Evolutionary conservation across 2,113 vertebrate species (phyloP).

Genomic region (Odocoileus hemionus): DNA sequence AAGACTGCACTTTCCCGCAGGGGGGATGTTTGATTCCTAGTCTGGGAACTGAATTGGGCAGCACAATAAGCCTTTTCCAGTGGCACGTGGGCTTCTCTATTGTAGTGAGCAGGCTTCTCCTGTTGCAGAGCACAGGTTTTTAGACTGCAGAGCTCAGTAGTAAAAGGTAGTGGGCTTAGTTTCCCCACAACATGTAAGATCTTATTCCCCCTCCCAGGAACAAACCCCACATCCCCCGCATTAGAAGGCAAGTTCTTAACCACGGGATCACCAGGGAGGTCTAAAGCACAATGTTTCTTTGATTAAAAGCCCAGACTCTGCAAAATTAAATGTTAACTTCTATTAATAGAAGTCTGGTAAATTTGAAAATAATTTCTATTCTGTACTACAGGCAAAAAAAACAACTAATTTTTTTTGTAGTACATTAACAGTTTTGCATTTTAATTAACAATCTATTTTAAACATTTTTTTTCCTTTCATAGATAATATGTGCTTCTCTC

Average conservation of each 20-base stretch:
- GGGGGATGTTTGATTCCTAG: background rate
- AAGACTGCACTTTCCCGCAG: background rate
- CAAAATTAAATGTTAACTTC: conserved; percentile 34
- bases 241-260: background rate
- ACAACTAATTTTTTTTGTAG: background rate
- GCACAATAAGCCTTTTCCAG: background rate
- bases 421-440: background rate
- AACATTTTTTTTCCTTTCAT: background rate
- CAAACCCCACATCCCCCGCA: background rate
- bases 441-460: conserved; percentile 8
- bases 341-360: background rate
- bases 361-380: background rate
- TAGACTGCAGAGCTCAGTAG: background rate
- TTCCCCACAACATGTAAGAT: background rate
- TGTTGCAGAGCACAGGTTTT: background rate
- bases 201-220: background rate
- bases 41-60: background rate
- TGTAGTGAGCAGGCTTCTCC: fast-evolving
- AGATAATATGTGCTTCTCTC: background rate
- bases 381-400: background rate
- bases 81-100: background rate
- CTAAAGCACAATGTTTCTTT: background rate
- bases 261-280: background rate
- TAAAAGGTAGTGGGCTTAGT: background rate
- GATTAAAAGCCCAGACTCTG: background rate